Conservation (phyloP, 1,140 invertebrate species). For the Lepeophtheirus salmonis region DNA sequence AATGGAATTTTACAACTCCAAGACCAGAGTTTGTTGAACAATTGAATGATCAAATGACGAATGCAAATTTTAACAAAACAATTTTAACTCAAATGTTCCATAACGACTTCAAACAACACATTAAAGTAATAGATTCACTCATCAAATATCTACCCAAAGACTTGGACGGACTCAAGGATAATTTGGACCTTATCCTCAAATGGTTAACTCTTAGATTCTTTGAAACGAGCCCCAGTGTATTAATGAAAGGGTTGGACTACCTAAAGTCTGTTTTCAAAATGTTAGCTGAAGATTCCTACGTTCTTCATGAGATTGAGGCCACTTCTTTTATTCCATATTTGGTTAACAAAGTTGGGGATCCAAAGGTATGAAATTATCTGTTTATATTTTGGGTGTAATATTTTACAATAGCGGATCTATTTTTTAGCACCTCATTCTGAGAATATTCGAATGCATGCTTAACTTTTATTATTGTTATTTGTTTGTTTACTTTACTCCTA, state of each 20-base stretch:
- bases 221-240: constrained; percentile 91
- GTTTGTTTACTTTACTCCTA: too few species aligned
- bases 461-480: too few species aligned
- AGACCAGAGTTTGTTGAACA: constrained; percentile 81
- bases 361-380: neutral
- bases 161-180: constrained; percentile 56
- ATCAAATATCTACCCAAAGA: constrained; percentile 57
- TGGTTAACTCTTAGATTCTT: constrained; percentile 92
- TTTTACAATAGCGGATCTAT: too few species aligned
- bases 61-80: constrained; percentile 62
- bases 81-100: constrained; percentile 82
- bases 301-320: constrained; percentile 72
- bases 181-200: constrained; percentile 84
- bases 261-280: constrained; percentile 57
- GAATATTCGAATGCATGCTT: too few species aligned
- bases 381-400: neutral
- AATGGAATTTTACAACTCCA: constrained; percentile 90
- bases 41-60: constrained; percentile 71
- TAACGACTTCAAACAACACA: constrained; percentile 82
- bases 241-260: constrained; percentile 84
- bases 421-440: too few species aligned
- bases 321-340: constrained; percentile 84
- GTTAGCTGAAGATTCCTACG: constrained; percentile 57
- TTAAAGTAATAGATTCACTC: constrained; percentile 81
- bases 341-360: constrained; percentile 50